Percentiles rank a stretch among this genome's conserved stretches.
These are phyloP conservation scores for Archocentrus centrarchus DNA, from an alignment of 2,113 vertebrate species.

Conservation along the genomic window DNA sequence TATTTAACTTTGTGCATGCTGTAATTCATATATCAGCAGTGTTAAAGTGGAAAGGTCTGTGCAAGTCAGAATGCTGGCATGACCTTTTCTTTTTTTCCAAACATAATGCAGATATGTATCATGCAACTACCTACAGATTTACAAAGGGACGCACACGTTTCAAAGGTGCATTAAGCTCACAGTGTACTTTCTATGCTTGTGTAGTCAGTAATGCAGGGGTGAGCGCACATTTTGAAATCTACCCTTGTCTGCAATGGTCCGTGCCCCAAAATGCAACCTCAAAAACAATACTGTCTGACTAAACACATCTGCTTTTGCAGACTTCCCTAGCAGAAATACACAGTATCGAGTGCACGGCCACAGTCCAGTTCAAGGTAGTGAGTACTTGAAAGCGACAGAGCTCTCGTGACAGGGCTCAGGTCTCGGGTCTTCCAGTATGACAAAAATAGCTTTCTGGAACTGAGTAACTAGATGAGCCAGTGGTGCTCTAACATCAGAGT, in stretches of 20 bases:
- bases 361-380: background rate
- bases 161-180: background rate
- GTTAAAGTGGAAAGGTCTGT: background rate
- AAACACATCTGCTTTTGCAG: background rate
- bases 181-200: background rate
- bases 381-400: background rate
- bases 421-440: constrained; percentile 38
- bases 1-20: background rate
- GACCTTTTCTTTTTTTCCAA: too few relatives aligned
- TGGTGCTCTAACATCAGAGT: constrained; percentile 29
- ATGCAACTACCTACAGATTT: background rate
- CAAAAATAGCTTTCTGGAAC: constrained; percentile 29
- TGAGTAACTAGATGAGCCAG: constrained; percentile 35
- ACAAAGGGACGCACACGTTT: background rate
- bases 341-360: background rate
- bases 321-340: constrained; percentile 9
- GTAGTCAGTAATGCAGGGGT: background rate
- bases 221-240: background rate
- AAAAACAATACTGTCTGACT: too few relatives aligned
- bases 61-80: too few relatives aligned
- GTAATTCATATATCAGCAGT: background rate
- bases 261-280: background rate
- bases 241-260: background rate
- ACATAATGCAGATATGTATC: background rate
- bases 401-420: constrained; percentile 20